phyloP scores from a whole-genome alignment of 2,113 vertebrate species.

The Anseranas semipalmata region DNA sequence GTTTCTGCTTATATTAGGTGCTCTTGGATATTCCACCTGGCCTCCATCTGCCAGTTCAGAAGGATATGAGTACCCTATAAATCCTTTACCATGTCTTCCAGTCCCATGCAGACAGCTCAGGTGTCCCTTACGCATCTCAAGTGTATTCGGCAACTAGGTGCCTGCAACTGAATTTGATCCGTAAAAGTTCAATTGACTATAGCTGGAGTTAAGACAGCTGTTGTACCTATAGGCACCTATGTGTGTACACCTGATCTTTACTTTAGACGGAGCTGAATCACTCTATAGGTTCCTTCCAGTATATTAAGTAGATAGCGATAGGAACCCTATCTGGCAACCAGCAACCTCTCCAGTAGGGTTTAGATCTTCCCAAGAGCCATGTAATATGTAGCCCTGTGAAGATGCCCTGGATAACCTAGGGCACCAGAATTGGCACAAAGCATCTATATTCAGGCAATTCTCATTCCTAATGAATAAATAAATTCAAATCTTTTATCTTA shows the following conservation, averaged over 20 bases:
- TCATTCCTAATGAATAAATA: background rate
- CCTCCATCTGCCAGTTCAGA: background rate
- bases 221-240: background rate
- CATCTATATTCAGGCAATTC: background rate
- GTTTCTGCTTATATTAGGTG: slow-evolving; percentile 10
- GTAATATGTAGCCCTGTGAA: background rate
- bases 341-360: background rate
- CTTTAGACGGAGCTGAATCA: background rate
- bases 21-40: background rate
- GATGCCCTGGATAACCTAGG: background rate
- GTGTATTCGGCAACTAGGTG: accelerated
- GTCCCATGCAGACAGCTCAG: background rate
- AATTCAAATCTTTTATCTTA: background rate
- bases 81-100: background rate
- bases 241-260: background rate
- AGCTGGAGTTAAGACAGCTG: background rate
- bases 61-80: background rate
- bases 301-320: background rate
- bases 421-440: background rate
- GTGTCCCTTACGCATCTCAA: background rate
- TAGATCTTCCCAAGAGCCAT: background rate
- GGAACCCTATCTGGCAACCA: background rate
- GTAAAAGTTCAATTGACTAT: background rate
- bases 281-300: background rate
- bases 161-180: background rate